These are phyloP conservation scores for Oryzaephilus surinamensis DNA, from an alignment of 1,140 invertebrate genomes.

Conservation along the genomic window DNA sequence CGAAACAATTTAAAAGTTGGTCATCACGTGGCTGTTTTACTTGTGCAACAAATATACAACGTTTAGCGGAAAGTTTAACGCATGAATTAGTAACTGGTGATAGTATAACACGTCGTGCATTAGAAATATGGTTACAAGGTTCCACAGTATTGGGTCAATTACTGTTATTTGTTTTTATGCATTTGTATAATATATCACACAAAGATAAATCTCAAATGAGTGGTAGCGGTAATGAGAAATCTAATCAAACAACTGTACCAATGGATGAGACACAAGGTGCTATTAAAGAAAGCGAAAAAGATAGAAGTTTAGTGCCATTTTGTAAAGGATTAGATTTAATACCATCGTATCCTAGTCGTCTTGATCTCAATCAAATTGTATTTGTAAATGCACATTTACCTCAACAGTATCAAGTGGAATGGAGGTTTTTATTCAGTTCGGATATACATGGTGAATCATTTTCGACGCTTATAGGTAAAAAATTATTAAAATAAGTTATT, in stretches of 20 bases:
- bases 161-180: conserved; percentile 32
- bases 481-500: conserved; percentile 20
- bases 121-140: conserved; percentile 33
- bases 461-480: conserved; percentile 57
- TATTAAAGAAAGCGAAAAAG: conserved; percentile 26
- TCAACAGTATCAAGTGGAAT: conserved; percentile 57
- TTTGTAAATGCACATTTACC: conserved; percentile 69
- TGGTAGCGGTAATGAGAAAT: conserved; percentile 2
- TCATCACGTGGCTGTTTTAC: conserved; percentile 30
- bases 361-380: conserved; percentile 64
- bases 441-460: conserved; percentile 75
- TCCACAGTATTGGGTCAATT: conserved; percentile 31
- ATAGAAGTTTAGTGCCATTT: conserved; percentile 39
- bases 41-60: conserved; percentile 32
- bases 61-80: conserved; percentile 33
- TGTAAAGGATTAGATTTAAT: conserved; percentile 53
- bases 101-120: conserved; percentile 21
- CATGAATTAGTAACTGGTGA: conserved; percentile 29
- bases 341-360: conserved; percentile 63
- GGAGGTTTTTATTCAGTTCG: conserved; percentile 75
- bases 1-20: conserved; percentile 34
- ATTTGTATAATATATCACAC: conserved; percentile 34
- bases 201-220: conserved; percentile 21
- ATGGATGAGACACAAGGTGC: conserved; percentile 6
- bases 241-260: conserved; percentile 8